Evolutionary conservation across 2,888 invertebrate genomes (phyloP), one percentile per base, ranked within the genome.

Genomic region (Caenorhabditis uteleia): DNA sequence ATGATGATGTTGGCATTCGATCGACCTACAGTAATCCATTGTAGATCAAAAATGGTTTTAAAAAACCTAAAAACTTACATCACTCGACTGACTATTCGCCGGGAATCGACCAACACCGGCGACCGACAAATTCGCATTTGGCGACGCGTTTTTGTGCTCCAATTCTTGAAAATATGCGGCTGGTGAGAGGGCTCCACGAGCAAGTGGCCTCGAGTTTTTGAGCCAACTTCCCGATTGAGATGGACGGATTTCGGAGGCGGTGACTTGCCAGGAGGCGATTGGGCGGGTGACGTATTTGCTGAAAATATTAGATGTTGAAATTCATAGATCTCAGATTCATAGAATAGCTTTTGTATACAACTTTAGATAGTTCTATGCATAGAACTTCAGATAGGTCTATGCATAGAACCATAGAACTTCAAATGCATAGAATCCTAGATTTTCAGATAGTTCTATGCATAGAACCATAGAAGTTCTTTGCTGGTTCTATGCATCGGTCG

Each of bases 91-190:
- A 23, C 25, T 26, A 20, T 10, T 20, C 6, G 25, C 23, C 5
- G n/a, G 12, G 21, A n/a, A 7, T 40, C n/a, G 16, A 14, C 21
- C 18, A 29, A 14, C 29, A 10, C 12, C 23, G 14, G 18, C 29
- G 1, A 56, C 51, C 3, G 55, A 49, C 6, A 55, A 14, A n/a
- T 8, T 55, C 18, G 53, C 33, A 14, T 47, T 44, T 10, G n/a
- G 31, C 8, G 54, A 33, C 29, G 54, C 58, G 14, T 64, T 44
- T 29, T 48, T 36, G 31, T 47, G 34, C 23, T 64, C 64, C 25
- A 64, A 31, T n/a, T 64, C 64, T 8, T 40, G 38, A 21, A 64
- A 64, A 36, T 64, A 64, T n/a, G 51, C 57, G 25, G 58, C 64
- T 7, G 64, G 64, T 2, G 64, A 64, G 33, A 64, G 54, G 3